These are phyloP conservation scores for Orthosia gothica DNA, from an alignment of 2,888 invertebrate genomes.

Conservation along the genomic window DNA sequence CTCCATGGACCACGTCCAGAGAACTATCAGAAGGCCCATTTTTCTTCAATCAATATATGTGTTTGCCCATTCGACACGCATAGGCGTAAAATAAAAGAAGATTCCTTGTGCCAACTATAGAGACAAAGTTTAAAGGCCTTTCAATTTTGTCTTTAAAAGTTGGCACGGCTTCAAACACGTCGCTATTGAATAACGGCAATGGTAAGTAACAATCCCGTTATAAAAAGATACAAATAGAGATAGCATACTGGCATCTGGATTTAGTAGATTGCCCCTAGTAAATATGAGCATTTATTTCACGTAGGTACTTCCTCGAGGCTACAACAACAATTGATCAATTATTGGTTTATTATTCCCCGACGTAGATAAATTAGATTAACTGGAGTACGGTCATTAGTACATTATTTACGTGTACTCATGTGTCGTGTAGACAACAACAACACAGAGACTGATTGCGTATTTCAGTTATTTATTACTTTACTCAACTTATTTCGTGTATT, in stretches of 20 bases:
- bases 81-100: not conserved
- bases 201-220: not conserved
- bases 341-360: slow-evolving; percentile 35
- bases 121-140: slow-evolving; percentile 2
- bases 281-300: slow-evolving; percentile 14
- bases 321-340: slow-evolving; percentile 32
- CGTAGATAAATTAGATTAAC: slow-evolving; percentile 35
- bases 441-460: not conserved
- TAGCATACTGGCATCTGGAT: not conserved
- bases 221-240: not conserved
- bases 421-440: slow-evolving; percentile 5
- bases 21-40: not conserved
- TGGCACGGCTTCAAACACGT: not conserved
- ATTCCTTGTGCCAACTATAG: not conserved
- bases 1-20: too few species aligned
- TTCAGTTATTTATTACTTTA: slow-evolving; percentile 6
- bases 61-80: not conserved
- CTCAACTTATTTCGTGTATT: not conserved
- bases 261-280: not conserved
- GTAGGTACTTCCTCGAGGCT: not conserved
- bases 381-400: slow-evolving; percentile 15
- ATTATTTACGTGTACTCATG: slow-evolving; percentile 6
- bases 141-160: not conserved
- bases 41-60: not conserved
- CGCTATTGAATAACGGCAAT: too few species aligned